Percentiles rank a stretch among this genome's conserved stretches.
These are phyloP conservation scores for Arbacia lixula DNA, from an alignment of 53 echinoderm and acorn worm species.

Conservation along the genomic window DNA sequence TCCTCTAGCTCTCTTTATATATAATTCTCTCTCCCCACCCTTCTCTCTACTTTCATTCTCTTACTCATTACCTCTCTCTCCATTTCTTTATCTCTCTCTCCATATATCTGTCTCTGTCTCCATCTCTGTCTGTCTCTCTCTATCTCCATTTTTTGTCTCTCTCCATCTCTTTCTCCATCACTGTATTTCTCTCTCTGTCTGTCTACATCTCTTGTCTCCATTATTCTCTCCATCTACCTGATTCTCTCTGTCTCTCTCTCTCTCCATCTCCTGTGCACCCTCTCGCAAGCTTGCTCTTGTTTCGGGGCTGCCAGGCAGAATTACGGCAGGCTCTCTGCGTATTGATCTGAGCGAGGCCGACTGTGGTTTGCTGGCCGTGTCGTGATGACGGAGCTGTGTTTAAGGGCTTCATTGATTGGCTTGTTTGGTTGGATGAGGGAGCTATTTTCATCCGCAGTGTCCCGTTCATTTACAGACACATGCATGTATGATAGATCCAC, in stretches of 20 bases:
- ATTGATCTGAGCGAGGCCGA: slow-evolving; percentile 36
- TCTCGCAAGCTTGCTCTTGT: neutral
- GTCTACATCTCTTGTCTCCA: too few relatives aligned
- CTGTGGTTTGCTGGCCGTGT: neutral
- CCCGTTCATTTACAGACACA: too few relatives aligned
- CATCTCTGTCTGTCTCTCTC: neutral
- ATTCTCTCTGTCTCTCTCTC: neutral
- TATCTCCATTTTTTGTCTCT: neutral
- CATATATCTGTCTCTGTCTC: too few relatives aligned
- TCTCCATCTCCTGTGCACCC: neutral
- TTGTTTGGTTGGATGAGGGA: slow-evolving; percentile 26
- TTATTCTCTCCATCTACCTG: too few relatives aligned
- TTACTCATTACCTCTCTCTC: neutral
- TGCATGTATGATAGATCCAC: too few relatives aligned
- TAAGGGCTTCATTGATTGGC: slow-evolving; percentile 38
- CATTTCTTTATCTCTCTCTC: too few relatives aligned
- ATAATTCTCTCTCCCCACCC: neutral
- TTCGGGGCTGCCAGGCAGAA: neutral
- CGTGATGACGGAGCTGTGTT: neutral
- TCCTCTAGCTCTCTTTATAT: neutral
- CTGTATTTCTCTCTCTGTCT: too few relatives aligned
- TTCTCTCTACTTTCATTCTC: too few relatives aligned
- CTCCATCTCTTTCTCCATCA: neutral
- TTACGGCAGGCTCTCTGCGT: slow-evolving; percentile 26
- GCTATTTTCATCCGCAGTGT: too few relatives aligned